Base-by-base conservation (phyloP, 2,888 invertebrate genomes). In the Petrophora chlorosata region DNA sequence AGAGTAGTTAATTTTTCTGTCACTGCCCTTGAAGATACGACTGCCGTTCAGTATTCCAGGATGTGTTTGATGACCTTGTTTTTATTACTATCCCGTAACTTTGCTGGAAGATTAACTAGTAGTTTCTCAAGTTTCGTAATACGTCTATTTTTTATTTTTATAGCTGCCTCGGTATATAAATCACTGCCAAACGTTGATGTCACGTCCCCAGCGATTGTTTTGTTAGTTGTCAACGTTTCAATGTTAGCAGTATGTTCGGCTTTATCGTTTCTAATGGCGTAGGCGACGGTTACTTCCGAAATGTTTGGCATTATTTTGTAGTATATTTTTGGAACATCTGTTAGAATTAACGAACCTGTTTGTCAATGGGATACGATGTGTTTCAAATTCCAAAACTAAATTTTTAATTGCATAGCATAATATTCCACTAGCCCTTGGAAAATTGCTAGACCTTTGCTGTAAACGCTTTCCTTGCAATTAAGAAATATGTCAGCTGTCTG, bases 201-300 rank as follows among this genome's bases (percentile, higher is more conserved):
- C 45, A 53, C 33, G 40, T 54, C 52, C 30, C 19, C 13, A 8
- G 36, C 17, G 36, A 44, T 48, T 55, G 49, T 51, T 53, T 46
- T 55, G 48, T 53, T 53, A 51, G 48, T 53, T 51, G 55, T 56
- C 52, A 56, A 36, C 40, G 41, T 46, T 57, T 55, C 38, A 55
- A 51, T 51, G 48, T 33, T 40, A 43, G 23, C 42, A 19, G 25
- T 28, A 17, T 56, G 50, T 40, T 42, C 40, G 19, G 42, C 22
- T 34, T 53, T 50, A 45, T 29, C 36, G 32, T 47, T 30, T 40
- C 14, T 36, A n/a, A 33, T 42, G 45, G 39, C 52, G 44, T 40
- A 32, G 42, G 56, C 47, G 38, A 41, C 19, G 38, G 39, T n/a
- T 32, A 26, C 39, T 43, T 45, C 40, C 22, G 48, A 51, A 41